phyloP scores from a whole-genome alignment of 2,888 invertebrate genomes.

The Geotrupes spiniger region DNA sequence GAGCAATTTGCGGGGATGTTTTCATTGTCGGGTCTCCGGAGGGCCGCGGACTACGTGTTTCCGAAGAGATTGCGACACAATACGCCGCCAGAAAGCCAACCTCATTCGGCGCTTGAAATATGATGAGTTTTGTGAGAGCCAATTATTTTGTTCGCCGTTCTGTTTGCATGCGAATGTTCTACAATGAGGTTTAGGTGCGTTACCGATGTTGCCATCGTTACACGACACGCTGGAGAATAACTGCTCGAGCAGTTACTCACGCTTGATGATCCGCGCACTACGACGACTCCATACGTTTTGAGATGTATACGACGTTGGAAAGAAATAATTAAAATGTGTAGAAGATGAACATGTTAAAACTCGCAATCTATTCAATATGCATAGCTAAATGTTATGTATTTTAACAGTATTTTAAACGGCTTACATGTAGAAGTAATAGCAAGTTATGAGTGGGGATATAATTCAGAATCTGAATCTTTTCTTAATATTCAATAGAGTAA shows the following conservation, averaged over 20 bases:
- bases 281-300: not conserved
- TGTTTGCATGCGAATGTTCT: slow-evolving; percentile 37
- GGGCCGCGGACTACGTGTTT: slow-evolving; percentile 27
- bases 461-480: too few relatives aligned
- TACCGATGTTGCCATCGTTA: slow-evolving; percentile 28
- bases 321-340: too few relatives aligned
- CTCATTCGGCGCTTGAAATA: slow-evolving; percentile 29
- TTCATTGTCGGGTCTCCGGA: slow-evolving; percentile 31
- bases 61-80: slow-evolving; percentile 28
- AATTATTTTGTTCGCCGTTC: slow-evolving; percentile 37
- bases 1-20: slow-evolving; percentile 43
- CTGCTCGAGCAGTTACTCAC: slow-evolving; percentile 9
- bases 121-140: slow-evolving; percentile 33
- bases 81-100: slow-evolving; percentile 25
- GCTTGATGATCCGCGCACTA: not conserved
- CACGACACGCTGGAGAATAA: slow-evolving; percentile 27
- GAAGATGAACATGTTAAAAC: too few relatives aligned
- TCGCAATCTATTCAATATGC: too few relatives aligned
- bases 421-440: too few relatives aligned
- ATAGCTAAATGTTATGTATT: too few relatives aligned
- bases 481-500: too few relatives aligned
- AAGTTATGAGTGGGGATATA: too few relatives aligned
- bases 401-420: too few relatives aligned
- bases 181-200: slow-evolving; percentile 33
- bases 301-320: too few relatives aligned